A percentile compares a stretch with the other conserved stretches of the same genome.
Conservation (phyloP, 2,888 invertebrate species). For the Lutraria lutraria region DNA sequence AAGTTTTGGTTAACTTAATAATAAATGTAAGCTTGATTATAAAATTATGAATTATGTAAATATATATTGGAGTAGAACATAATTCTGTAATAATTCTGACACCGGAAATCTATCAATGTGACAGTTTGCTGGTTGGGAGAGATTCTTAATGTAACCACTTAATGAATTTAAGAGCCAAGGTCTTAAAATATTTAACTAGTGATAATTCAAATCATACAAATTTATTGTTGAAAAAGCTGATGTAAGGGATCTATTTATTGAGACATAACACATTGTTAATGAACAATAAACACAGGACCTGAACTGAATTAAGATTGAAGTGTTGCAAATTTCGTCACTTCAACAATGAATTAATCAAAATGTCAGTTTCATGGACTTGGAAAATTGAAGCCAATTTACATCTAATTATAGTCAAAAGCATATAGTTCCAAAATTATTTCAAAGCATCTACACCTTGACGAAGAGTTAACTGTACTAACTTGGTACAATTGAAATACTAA, state of each 20-base stretch:
- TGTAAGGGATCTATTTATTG: conserved; percentile 18
- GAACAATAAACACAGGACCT: conserved; percentile 19
- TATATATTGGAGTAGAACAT: conserved; percentile 13
- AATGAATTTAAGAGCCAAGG: not conserved
- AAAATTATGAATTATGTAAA: conserved; percentile 39
- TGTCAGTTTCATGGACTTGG: too few species aligned
- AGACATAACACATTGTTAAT: conserved; percentile 26
- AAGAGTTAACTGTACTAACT: too few species aligned
- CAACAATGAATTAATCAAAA: too few species aligned
- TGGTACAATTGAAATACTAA: too few species aligned
- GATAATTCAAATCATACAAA: conserved; percentile 50
- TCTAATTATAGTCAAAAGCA: too few species aligned
- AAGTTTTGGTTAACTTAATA: not conserved
- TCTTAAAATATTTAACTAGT: conserved; percentile 29
- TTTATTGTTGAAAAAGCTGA: conserved; percentile 38
- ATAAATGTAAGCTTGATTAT: conserved; percentile 39
- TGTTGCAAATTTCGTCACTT: too few species aligned
- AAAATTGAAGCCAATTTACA: too few species aligned
- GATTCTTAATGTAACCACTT: conserved; percentile 25
- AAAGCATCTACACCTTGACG: too few species aligned
- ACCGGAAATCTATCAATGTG: conserved; percentile 61
- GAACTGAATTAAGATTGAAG: conserved; percentile 10
- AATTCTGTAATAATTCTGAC: conserved; percentile 49
- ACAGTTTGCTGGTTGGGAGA: conserved; percentile 48
- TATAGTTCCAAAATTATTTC: too few species aligned